These are phyloP conservation scores for Hipposideros larvatus DNA, from an alignment of 2,797 vertebrate species.

Conservation along the genomic window DNA sequence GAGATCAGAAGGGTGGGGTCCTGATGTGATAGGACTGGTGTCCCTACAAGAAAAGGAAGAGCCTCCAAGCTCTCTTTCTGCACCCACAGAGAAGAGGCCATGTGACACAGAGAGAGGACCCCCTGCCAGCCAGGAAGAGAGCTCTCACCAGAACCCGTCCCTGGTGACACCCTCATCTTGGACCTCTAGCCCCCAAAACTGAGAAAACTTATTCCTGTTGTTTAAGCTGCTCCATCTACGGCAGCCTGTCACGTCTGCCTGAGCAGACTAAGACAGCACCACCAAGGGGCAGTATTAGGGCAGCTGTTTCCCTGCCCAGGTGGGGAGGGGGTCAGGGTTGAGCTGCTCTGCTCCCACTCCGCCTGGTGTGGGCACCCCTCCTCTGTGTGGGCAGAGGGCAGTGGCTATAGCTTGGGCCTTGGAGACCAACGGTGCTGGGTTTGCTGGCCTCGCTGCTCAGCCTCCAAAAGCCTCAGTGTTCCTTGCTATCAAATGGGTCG, in stretches of 20 bases:
- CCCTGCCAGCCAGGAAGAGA: not conserved
- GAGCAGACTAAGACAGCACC: rapidly evolving
- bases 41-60: not conserved
- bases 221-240: rapidly evolving
- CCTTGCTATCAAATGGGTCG: not conserved
- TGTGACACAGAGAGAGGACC: not conserved
- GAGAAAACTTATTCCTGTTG: not conserved
- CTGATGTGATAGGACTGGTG: not conserved
- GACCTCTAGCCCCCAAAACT: no score
- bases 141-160: not conserved
- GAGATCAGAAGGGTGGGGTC: not conserved
- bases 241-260: rapidly evolving
- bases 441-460: not conserved
- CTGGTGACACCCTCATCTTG: no score
- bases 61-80: not conserved
- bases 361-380: not conserved
- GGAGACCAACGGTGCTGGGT: not conserved
- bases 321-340: not conserved
- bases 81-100: not conserved
- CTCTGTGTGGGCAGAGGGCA: no score
- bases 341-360: not conserved
- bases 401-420: not conserved
- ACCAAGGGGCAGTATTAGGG: rapidly evolving
- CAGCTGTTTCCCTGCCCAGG: not conserved
- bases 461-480: not conserved